A percentile compares a stretch with the other conserved stretches of the same genome.
These are phyloP conservation scores for Synodontis membranacea DNA, from an alignment of 2,113 vertebrate genomes.

Conservation along the genomic window DNA sequence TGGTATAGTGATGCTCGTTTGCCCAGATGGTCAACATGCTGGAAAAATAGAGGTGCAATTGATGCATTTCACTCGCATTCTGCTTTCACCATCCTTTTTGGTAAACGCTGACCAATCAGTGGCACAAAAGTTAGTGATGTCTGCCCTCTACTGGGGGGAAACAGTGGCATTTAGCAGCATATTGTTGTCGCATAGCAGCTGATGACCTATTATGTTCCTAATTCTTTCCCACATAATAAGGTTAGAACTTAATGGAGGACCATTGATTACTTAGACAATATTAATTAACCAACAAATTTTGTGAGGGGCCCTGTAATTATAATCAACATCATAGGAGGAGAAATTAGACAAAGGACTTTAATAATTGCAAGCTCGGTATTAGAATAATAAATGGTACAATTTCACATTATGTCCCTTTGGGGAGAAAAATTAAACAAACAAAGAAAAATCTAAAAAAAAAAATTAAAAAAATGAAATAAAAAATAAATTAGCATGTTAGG, in stretches of 20 bases:
- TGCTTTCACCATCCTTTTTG: not conserved
- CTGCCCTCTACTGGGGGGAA: slow-evolving; percentile 53
- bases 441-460: not conserved
- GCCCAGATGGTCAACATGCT: not conserved
- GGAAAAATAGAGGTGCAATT: not conserved
- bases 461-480: too few relatives aligned
- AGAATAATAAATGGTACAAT: not conserved
- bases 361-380: not conserved
- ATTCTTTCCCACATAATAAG: not conserved
- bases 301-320: not conserved
- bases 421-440: not conserved
- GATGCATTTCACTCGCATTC: not conserved
- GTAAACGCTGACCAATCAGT: not conserved
- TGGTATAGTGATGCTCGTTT: not conserved
- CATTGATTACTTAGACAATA: not conserved
- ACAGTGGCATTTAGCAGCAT: slow-evolving; percentile 5
- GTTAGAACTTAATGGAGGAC: not conserved
- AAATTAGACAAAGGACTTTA: not conserved
- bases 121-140: slow-evolving; percentile 11
- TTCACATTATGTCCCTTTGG: not conserved
- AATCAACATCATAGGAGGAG: not conserved
- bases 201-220: not conserved
- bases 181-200: too few relatives aligned
- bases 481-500: too few relatives aligned
- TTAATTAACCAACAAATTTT: not conserved